Conservation (phyloP, 2,797 vertebrate species). For the Chiloscyllium punctatum region DNA sequence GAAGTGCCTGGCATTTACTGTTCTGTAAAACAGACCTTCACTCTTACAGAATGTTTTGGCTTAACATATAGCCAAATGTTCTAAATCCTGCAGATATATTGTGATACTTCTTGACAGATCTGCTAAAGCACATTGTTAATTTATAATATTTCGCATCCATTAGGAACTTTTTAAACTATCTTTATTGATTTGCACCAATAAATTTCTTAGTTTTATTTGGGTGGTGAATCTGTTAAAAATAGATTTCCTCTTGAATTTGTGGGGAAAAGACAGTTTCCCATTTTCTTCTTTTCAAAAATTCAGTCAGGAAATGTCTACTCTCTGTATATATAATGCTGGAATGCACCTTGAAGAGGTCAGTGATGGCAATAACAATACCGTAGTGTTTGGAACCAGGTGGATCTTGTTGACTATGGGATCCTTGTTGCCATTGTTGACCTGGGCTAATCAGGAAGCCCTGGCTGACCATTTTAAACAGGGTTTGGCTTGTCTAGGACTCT, state of each 20-base stretch:
- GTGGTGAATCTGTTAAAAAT: neutral
- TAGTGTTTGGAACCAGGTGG: too few species aligned
- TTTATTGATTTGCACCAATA: neutral
- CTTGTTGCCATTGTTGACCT: too few species aligned
- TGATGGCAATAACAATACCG: neutral
- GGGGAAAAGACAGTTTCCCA: neutral
- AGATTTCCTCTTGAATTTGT: neutral
- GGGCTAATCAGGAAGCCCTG: too few species aligned
- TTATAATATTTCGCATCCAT: constrained; percentile 23
- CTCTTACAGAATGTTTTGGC: neutral
- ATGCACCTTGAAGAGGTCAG: neutral
- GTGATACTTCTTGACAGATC: neutral
- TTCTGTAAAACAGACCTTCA: neutral
- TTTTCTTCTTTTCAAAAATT: neutral
- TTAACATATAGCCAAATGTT: constrained; percentile 7
- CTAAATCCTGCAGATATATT: neutral
- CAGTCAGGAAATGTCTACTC: too few species aligned
- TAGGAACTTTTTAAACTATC: neutral
- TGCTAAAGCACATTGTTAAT: neutral
- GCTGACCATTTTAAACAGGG: too few species aligned
- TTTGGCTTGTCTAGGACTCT: too few species aligned
- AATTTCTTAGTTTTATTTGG: neutral
- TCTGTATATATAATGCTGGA: neutral
- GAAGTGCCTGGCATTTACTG: neutral
- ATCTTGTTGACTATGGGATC: too few species aligned